Evolutionary conservation across 2,888 invertebrate species (phyloP).

Genomic region (Ferdinandea cuprea): DNA sequence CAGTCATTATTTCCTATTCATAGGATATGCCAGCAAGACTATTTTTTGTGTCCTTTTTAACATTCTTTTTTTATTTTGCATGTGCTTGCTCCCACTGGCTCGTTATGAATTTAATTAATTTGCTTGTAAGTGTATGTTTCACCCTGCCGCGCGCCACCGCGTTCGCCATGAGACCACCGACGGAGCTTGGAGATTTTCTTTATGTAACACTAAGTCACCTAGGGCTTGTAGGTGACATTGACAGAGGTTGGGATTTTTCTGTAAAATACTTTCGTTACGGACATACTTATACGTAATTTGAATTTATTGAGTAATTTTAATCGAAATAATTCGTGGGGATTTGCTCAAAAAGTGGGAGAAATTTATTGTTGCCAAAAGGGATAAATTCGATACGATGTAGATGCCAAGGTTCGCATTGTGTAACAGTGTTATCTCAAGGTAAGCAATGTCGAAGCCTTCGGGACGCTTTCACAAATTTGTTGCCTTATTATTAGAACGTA

Average conservation of each 20-base stretch:
- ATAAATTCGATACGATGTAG: constrained; percentile 40
- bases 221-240: constrained; percentile 57
- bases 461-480: constrained; percentile 22
- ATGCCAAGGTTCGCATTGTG: constrained; percentile 29
- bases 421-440: constrained; percentile 39
- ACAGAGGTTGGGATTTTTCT: constrained; percentile 42
- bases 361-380: constrained; percentile 49
- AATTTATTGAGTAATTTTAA: constrained; percentile 71
- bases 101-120: constrained; percentile 62
- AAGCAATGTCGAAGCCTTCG: constrained; percentile 6
- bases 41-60: constrained; percentile 9
- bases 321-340: constrained; percentile 40
- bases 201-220: constrained; percentile 57
- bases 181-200: constrained; percentile 34
- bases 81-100: constrained; percentile 6
- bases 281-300: constrained; percentile 43
- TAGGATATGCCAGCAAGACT: constrained; percentile 32
- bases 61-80: no score
- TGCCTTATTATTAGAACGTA: constrained; percentile 37
- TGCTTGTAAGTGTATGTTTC: constrained; percentile 39
- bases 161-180: neutral
- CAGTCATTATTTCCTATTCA: constrained; percentile 68
- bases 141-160: constrained; percentile 41
- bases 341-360: neutral
- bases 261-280: constrained; percentile 32